Evolutionary conservation across 2,113 vertebrate species (phyloP), one percentile per base, ranked within the genome.

Genomic region (Chitala chitala): DNA sequence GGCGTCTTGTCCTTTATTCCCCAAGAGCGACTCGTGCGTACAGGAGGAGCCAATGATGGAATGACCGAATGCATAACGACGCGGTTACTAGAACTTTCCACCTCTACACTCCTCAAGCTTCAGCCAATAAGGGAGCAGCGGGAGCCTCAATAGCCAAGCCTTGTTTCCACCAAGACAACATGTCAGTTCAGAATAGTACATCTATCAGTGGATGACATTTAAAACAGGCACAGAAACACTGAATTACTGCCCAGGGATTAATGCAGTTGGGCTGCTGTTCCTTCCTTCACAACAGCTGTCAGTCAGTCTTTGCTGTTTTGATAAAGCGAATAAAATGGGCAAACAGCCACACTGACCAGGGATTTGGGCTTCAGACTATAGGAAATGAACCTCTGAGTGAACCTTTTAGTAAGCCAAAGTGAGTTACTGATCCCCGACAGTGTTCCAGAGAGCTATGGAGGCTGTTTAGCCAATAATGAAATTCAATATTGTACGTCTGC

Each of bases 131-230:
- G 40, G 51, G 29, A 69, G 26, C 6, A n/a, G 8, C 13, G 29
- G 13, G 17, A 46, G 12, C 68, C 68, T 20, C 7, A 20, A 53
- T 69, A 24, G 3, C 51, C 26, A n/a, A 51, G 12, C 38, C 33
- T 38, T 53, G 53, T 53, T 70, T 53, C 50, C 13, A 17, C 29
- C 48, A 70, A 36, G 68, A 54, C 33, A 20, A 53, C 29, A 50
- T 2, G 31, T 38, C 68, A 51, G 29, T 31, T 20, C 2, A 26
- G 29, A 53, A 26, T 20, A 17, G 10, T 69, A 4, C n/a, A n/a
- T n/a, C n/a, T n/a, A n/a, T n/a, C n/a, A 70, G 31, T 36, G 48
- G 46, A 46, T 70, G 68, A 51, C 68, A 70, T 54, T 70, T 54
- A 9, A 13, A 54, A 70, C 31, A 17, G 42, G 65, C 65, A 46